Evolutionary conservation across 2,113 vertebrate genomes (phyloP).

Genomic region (Gracilinanus agilis): DNA sequence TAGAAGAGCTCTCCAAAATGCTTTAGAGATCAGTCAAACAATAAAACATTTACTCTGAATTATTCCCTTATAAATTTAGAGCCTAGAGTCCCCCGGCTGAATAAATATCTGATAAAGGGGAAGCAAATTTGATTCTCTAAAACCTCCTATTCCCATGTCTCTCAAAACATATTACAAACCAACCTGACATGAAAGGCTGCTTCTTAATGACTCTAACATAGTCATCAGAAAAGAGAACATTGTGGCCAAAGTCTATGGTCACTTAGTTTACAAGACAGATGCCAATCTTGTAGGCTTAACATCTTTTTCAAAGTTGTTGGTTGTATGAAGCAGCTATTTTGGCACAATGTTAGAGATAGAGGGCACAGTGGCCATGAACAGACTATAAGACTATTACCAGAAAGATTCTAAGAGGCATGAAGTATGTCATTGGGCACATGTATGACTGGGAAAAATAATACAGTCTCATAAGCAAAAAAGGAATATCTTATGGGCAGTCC

Average conservation of each 20-base stretch:
- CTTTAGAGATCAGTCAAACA: slow-evolving; percentile 56
- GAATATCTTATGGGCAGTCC: too few relatives aligned
- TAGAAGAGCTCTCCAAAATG: slow-evolving; percentile 56
- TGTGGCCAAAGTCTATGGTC: background rate
- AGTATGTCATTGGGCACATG: background rate
- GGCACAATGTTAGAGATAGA: background rate
- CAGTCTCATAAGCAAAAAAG: background rate
- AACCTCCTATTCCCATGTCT: background rate
- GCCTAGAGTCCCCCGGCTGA: slow-evolving; percentile 22
- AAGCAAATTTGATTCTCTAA: slow-evolving; percentile 36
- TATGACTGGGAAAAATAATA: background rate
- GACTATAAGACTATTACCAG: background rate
- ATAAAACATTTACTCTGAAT: slow-evolving; percentile 55
- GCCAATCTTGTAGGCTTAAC: background rate
- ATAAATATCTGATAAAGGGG: slow-evolving; percentile 56
- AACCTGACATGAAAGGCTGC: background rate
- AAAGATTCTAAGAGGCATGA: background rate
- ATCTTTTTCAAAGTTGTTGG: background rate
- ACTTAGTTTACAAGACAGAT: background rate
- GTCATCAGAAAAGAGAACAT: background rate
- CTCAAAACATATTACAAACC: slow-evolving; percentile 5
- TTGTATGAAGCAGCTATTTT: background rate
- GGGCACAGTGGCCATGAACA: background rate
- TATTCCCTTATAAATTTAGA: slow-evolving; percentile 38
- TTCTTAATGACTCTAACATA: background rate